Evolutionary conservation across 2,113 vertebrate genomes (phyloP).

Genomic region (Stictonetta naevosa): DNA sequence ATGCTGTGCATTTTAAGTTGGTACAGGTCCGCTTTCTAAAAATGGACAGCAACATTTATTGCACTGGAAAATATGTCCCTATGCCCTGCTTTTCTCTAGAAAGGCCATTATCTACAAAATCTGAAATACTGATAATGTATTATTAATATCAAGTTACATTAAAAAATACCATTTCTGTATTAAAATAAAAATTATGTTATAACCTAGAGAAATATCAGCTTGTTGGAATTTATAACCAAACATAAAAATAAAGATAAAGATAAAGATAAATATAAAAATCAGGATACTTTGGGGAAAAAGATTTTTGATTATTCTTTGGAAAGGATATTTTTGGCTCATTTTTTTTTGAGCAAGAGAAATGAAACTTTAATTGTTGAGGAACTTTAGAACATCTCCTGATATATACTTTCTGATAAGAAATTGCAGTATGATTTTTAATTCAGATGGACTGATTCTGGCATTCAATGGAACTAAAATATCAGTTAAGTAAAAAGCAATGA

Average conservation of each 20-base stretch:
- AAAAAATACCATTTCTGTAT: not conserved
- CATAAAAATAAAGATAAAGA: not conserved
- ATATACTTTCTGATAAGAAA: not conserved
- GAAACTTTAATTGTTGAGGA: not conserved
- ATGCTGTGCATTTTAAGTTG: not conserved
- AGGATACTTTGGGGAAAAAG: not conserved
- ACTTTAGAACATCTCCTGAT: not conserved
- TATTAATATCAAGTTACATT: not conserved
- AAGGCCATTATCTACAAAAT: not conserved
- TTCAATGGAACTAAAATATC: not conserved
- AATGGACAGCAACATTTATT: not conserved
- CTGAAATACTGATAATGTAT: not conserved
- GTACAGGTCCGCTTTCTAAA: not conserved
- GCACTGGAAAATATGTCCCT: not conserved
- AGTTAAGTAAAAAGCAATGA: not conserved
- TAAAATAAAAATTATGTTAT: not conserved
- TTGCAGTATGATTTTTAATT: not conserved
- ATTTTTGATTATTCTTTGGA: not conserved
- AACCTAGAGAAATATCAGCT: not conserved
- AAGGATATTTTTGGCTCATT: not conserved
- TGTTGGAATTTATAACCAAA: not conserved
- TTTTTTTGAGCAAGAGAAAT: not conserved
- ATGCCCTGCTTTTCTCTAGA: not conserved
- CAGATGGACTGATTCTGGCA: not conserved
- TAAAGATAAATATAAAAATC: not conserved